Evolutionary conservation across 2,888 invertebrate species (phyloP).

Genomic region (Coenonympha glycerion): DNA sequence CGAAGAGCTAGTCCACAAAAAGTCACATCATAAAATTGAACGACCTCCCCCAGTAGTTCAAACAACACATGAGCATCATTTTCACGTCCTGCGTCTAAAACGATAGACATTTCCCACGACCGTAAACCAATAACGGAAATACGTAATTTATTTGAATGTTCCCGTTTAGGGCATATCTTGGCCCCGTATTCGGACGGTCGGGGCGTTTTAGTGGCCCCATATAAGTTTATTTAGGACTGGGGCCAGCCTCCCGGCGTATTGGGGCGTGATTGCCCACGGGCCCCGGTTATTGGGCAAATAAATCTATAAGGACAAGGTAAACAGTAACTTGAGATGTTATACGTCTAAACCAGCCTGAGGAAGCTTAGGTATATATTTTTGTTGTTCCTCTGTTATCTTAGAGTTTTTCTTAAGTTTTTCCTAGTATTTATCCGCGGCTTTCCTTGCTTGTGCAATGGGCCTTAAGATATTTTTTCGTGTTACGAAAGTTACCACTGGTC

Average conservation of each 20-base stretch:
- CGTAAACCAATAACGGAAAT: constrained; percentile 26
- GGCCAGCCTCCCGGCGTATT: constrained; percentile 44
- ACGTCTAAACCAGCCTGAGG: constrained; percentile 15
- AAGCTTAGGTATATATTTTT: background rate
- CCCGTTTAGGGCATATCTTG: constrained; percentile 22
- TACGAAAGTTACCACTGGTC: background rate
- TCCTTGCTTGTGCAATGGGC: background rate
- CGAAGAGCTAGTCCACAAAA: too few relatives aligned
- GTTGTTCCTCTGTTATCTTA: constrained; percentile 1
- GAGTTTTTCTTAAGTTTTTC: background rate
- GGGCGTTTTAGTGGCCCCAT: constrained; percentile 37
- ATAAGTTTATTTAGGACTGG: constrained; percentile 62
- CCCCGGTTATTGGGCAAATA: constrained; percentile 61
- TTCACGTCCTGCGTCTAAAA: background rate
- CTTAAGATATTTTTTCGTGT: background rate
- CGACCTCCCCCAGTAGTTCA: background rate
- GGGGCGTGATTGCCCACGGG: constrained; percentile 58
- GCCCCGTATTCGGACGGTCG: constrained; percentile 11
- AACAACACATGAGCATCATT: background rate
- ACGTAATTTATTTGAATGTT: constrained; percentile 22
- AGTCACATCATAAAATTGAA: too few relatives aligned
- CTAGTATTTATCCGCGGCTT: constrained; percentile 1
- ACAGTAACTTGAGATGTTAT: constrained; percentile 29
- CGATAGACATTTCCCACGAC: constrained; percentile 10
- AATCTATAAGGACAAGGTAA: constrained; percentile 58